Base-by-base conservation (phyloP, 2,797 vertebrate species). In the Champsocephalus esox region DNA sequence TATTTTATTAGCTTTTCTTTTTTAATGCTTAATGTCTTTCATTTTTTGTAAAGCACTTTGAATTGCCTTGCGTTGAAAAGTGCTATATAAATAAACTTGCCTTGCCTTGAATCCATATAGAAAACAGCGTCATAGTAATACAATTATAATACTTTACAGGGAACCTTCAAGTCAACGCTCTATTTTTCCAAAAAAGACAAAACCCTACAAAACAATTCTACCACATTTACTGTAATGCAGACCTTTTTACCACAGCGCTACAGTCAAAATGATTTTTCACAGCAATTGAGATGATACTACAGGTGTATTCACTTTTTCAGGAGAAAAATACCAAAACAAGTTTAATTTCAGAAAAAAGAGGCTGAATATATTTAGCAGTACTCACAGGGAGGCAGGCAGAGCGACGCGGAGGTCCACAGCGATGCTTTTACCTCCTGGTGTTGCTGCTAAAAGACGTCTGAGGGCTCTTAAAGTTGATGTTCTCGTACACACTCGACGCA, bases 401-500 rank as follows among this genome's bases (percentile, higher is more conserved):
- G 81, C 77, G 82, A 88, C 52, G 83, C 70, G 75, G 81, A 81
- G 67, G 71, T 86, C 70, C 61, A 41, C 84, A 12, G 65, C 5
- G 1, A 52, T 9, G 10, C 21, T 52, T 92, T 90, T 95, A 98
- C 94, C 95, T 95, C 90, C 96, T 96, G 3, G 96, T 93, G 75
- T 94, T 95, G 69, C 93, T 95, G 92, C 94, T 90, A 59, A 95
- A 94, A 13, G 95, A 89, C 12, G 90, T 90, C 92, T 96, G 96
- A 6, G 96, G 91, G 88, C 89, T 95, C 92, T 96, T 96, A 83
- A 97, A 94, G 88, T 95, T 96, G 12, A 98, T 91, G 91, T 98
- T 98, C 93, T 98, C 96, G 24, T 98, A 98, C 69, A 98, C 94
- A 9, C 95, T 93, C 4, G 96, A 89, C 1, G 96, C 92, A 24